Evolutionary conservation across 2,888 invertebrate species (phyloP).

Genomic region (Conomelus anceps): DNA sequence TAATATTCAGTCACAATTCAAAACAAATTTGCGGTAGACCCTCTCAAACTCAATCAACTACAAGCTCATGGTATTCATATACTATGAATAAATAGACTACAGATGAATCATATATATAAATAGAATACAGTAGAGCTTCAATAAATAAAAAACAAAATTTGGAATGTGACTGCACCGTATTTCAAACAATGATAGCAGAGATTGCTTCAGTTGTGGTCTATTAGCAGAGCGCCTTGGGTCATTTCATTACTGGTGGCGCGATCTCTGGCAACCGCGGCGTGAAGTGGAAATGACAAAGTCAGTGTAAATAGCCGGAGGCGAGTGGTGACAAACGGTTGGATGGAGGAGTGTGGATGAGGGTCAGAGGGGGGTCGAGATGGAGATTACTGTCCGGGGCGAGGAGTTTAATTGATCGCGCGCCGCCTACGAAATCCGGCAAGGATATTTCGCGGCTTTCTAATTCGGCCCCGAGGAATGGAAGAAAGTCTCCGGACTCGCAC

Average conservation of each 20-base stretch:
- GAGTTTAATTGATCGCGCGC: background rate
- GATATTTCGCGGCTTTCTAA: background rate
- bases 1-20: too few species aligned
- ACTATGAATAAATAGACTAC: too few species aligned
- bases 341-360: too few species aligned
- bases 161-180: background rate
- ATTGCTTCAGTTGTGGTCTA: background rate
- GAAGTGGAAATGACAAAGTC: background rate
- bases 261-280: too few species aligned
- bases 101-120: too few species aligned
- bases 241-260: background rate
- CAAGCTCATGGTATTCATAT: too few species aligned
- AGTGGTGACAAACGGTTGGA: background rate
- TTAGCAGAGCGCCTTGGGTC: background rate
- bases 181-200: background rate
- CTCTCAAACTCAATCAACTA: too few species aligned
- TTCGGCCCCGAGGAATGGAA: background rate
- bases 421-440: background rate
- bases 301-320: background rate
- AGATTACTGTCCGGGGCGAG: background rate
- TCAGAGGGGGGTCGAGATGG: background rate
- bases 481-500: background rate
- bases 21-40: too few species aligned
- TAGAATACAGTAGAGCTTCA: background rate
- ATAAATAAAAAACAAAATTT: background rate